Evolutionary conservation across 2,113 vertebrate genomes (phyloP), one percentile per base, ranked within the genome.

Genomic region (Oryctolagus cuniculus): DNA sequence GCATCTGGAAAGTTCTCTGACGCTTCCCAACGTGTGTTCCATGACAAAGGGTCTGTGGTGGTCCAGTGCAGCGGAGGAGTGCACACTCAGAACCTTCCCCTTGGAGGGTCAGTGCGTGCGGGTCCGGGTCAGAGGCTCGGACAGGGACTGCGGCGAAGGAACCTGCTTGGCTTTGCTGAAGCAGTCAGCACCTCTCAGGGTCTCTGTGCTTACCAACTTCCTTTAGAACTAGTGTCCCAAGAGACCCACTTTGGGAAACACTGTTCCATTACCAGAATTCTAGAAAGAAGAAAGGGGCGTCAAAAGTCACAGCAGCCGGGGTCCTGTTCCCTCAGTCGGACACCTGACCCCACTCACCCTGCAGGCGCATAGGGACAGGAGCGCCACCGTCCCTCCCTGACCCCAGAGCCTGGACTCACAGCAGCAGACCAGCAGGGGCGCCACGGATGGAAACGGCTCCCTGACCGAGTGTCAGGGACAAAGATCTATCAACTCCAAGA

Each of bases 11-110:
- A 49, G 12, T 66, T 75, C 89, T 55, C 84, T 75, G 29, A 38
- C 34, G 38, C 6, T 36, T 70, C 53, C 6, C n/a, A 10, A 25
- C 70, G 22, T 3, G 8, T 5, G 9, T 1, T n/a, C 49, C 9
- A 22, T 8, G 66, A 29, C 61, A n/a, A 74, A 53, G 31, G 13
- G 6, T n/a, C 77, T 21, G 44, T 6, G 51, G 44, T 6, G 51
- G 36, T 55, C 67, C 67, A 25, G 3, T 0, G 1, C 0, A 51
- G 3, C 3, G 0, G 31, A 55, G 63, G 38, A 31, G 44, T 0
- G 27, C 1, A 4, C 1, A 3, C 7, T 2, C 7, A n/a, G 58
- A 2, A 38, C 0, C 0, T 2, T 21, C 4, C 58, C 34, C 36
- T 66, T 58, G 55, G 55, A 58, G 11, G 17, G 55, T 58, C 55